phyloP scores from a whole-genome alignment of 2,113 vertebrate genomes.

The Thermophis baileyi region DNA sequence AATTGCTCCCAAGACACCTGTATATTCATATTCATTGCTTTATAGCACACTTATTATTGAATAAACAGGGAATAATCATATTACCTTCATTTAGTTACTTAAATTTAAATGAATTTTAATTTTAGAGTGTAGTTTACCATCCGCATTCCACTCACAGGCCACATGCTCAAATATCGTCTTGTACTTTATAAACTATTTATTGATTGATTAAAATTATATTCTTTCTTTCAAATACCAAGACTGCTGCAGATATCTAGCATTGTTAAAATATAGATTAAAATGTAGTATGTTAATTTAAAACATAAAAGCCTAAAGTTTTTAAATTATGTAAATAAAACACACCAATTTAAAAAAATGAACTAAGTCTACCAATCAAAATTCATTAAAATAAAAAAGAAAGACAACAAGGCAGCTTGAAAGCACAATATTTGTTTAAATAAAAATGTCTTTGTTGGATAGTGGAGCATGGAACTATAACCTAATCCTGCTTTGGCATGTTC shows the following conservation, averaged over 20 bases:
- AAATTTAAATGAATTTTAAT: neutral
- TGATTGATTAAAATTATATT: neutral
- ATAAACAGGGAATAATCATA: neutral
- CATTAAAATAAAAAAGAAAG: neutral
- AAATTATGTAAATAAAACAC: neutral
- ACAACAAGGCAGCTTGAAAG: neutral
- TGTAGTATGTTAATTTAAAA: neutral
- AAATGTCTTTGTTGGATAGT: neutral
- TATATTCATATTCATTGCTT: neutral
- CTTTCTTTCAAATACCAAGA: neutral
- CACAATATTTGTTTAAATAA: neutral
- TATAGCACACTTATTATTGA: neutral
- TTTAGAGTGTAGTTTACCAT: neutral
- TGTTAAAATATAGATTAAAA: neutral
- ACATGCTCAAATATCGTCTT: neutral
- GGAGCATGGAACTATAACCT: neutral
- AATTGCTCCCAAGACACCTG: neutral
- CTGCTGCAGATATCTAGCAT: neutral
- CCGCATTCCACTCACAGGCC: neutral
- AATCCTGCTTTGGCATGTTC: neutral
- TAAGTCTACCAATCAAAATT: neutral
- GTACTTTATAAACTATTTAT: neutral
- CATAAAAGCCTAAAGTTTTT: neutral
- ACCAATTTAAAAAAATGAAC: neutral
- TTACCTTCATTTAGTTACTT: neutral